Conservation (phyloP, 2,888 invertebrate genomes). For the Thera britannica region DNA sequence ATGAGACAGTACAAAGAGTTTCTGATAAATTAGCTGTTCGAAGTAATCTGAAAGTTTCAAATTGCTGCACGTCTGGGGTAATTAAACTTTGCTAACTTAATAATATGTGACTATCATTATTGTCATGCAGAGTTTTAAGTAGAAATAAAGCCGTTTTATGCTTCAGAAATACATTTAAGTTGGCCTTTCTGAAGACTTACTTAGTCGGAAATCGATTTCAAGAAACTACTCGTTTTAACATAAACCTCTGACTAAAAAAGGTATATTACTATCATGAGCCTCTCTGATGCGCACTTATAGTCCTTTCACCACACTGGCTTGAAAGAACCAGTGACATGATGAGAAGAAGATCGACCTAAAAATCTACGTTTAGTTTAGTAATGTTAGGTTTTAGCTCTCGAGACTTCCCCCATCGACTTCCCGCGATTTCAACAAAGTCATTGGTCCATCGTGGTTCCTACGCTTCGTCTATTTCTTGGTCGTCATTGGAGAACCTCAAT, state of each 20-base stretch:
- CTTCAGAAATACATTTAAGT: not conserved
- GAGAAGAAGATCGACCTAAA: too few species aligned
- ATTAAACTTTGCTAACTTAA: conserved; percentile 30
- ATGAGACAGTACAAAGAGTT: conserved; percentile 40
- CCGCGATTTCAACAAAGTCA: too few species aligned
- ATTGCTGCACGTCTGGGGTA: conserved; percentile 40
- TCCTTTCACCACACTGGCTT: too few species aligned
- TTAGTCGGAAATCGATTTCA: not conserved
- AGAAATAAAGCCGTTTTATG: not conserved
- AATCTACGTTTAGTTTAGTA: too few species aligned
- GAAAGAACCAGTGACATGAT: too few species aligned
- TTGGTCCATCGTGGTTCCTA: too few species aligned
- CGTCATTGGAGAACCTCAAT: too few species aligned
- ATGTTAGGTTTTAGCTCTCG: too few species aligned
- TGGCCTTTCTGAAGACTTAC: not conserved
- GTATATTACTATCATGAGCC: too few species aligned
- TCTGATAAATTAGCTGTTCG: conserved; percentile 36
- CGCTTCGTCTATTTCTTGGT: too few species aligned
- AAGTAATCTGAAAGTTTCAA: conserved; percentile 40
- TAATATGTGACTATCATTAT: conserved; percentile 19
- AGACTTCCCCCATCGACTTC: too few species aligned
- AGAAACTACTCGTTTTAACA: not conserved
- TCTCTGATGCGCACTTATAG: too few species aligned
- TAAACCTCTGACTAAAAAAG: not conserved
- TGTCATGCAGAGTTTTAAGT: conserved; percentile 3